phyloP scores from a whole-genome alignment of 1,140 invertebrate genomes.

The Anoplolepis gracilipes region DNA sequence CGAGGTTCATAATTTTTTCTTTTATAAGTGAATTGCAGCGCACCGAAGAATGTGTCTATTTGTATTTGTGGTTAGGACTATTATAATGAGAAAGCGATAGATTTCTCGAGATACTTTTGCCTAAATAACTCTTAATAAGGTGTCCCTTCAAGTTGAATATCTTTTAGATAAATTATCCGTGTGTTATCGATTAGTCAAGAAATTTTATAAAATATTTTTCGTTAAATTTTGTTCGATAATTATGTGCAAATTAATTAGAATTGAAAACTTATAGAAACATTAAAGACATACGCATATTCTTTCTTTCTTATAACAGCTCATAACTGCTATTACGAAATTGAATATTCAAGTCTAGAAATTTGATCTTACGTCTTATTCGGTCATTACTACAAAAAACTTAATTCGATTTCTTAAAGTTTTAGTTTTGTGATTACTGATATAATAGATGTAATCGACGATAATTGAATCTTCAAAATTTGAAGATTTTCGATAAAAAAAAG shows the following conservation, averaged over 20 bases:
- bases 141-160: background rate
- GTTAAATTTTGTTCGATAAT: background rate
- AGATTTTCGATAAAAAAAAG: background rate
- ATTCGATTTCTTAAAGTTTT: background rate
- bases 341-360: background rate
- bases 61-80: constrained; percentile 61
- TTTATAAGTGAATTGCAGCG: background rate
- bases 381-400: background rate
- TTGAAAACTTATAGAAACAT: background rate
- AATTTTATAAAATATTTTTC: background rate
- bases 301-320: background rate
- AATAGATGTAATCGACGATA: background rate
- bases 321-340: background rate
- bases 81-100: constrained; percentile 38
- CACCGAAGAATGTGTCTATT: constrained; percentile 45
- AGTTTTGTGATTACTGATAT: background rate
- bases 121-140: background rate
- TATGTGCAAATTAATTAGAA: background rate
- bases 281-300: background rate
- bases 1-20: constrained; percentile 38
- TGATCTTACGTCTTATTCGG: background rate
- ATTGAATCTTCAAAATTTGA: background rate
- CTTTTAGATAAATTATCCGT: background rate
- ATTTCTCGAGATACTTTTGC: constrained; percentile 27
- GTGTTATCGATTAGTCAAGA: background rate